Base-by-base conservation (phyloP, 2,888 invertebrate genomes). In the Leptinotarsa rubiginosa region DNA sequence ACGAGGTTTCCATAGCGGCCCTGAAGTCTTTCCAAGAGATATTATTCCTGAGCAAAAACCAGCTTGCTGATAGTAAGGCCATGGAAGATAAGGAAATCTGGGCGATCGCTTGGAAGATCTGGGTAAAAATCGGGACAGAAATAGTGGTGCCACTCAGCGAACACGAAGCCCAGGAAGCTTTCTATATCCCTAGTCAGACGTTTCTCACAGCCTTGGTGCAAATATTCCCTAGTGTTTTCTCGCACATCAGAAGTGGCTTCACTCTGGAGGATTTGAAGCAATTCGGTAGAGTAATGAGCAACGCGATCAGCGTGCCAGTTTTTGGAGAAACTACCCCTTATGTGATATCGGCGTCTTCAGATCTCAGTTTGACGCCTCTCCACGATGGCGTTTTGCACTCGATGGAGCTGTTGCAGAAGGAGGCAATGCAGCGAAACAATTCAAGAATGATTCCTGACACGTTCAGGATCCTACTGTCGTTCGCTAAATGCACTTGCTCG, bases 21-120 rank as follows among this genome's bases (percentile, higher is more conserved):
- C 89, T 99, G 10, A 98, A 98, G 88, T 97, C 98, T 16, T 96
- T 99, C 88, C 98, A 99, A 89, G 98, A 99, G 88, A 96, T 98
- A 81, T 91, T 98, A 80, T 93, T 94, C 82, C 84, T 89, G 65
- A 92, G 91, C 82, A 92, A 92, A 84, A 85, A 86, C 69, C 89
- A 88, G 80, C 80, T 69, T 68, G 72, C 75, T 49, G 87, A 90
- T 74, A 87, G 86, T 84, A 87, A 85, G 75, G 71, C 73, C 18
- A 81, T 85, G 84, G 86, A 89, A 83, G 91, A 90, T 81, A 88
- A 90, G 84, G 90, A 93, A 79, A 89, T 95, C 83, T 96, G 96
- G 96, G 89, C 90, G 59, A 92, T 93, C 70, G 96, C 95, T 4
- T 96, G 96, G 96, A 91, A 92, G 76, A 94, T 95, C 59, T 97